Base-by-base conservation (phyloP, 2,113 vertebrate species). In the Eidolon helvum region DNA sequence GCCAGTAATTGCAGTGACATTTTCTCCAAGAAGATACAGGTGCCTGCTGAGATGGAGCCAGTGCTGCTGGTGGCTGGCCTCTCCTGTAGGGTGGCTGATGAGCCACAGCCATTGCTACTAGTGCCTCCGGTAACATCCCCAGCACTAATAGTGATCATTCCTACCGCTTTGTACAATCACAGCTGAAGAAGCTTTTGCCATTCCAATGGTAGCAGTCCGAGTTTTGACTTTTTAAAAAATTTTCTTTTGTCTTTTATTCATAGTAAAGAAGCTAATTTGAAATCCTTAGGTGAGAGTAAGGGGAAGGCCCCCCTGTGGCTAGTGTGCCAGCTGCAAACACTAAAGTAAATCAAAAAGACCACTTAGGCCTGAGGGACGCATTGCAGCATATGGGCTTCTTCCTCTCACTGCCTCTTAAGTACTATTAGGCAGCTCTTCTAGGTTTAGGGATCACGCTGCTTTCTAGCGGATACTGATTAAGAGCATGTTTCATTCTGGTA, bases 181-280 rank as follows among this genome's bases (percentile, higher is more conserved):
- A 65, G 43, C 33, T 65, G 3, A 74, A 83, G 35, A 45, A 28
- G 38, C 7, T 87, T 89, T 38, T 53, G 12, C 65, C 72, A 6
- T 91, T 92, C 33, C 18, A 74, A 65, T 18, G 61, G 87, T 35
- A 91, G 61, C 53, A 79, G 18, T n/a, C 33, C 9, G 48, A 48
- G 11, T 87, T 92, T 69, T 26, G 48, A 28, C 9, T 33, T 71
- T 28, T 24, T 18, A 33, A 79, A 48, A 68, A 30, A 33, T 1
- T 45, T 84, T 80, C 14, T 83, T 92, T 94, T 87, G 12, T 80
- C 57, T 94, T 85, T 80, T 71, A 77, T 87, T 94, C 75, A 63
- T 43, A 59, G 43, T 0, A 3, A 92, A 38, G 22, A 87, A 90
- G 26, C n/a, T 90, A 61, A 74, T 96, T 84, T 71, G 69, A 89